Percentiles rank a stretch among this genome's conserved stretches.
These are phyloP conservation scores for Nylanderia fulva DNA, from an alignment of 1,140 invertebrate species.

Conservation along the genomic window DNA sequence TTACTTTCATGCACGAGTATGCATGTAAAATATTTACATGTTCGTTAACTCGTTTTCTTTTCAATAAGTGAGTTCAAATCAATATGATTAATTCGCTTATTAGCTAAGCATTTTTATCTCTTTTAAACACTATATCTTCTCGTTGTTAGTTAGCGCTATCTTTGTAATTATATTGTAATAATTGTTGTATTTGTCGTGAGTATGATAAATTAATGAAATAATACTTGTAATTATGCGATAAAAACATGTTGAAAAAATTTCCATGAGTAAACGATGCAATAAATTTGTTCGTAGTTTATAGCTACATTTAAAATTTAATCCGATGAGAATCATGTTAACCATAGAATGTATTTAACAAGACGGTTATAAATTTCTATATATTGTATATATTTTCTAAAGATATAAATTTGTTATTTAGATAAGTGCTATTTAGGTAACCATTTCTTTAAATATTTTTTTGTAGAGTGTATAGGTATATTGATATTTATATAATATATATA, in stretches of 20 bases:
- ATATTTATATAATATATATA: not conserved
- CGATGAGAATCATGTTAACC: not conserved
- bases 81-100: not conserved
- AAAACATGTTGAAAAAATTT: not conserved
- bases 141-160: not conserved
- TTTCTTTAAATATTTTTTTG: not conserved
- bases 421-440: not conserved
- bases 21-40: constrained; percentile 23
- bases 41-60: constrained; percentile 24
- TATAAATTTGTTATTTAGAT: not conserved
- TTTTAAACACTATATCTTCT: not conserved
- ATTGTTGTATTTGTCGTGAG: not conserved
- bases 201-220: not conserved
- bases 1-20: constrained; percentile 36
- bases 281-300: not conserved
- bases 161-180: not conserved
- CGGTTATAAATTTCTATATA: not conserved
- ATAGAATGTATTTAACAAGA: constrained; percentile 4
- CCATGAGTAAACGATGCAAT: not conserved
- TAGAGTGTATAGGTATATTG: not conserved
- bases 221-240: not conserved
- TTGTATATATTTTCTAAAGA: not conserved
- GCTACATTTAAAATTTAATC: not conserved
- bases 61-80: not conserved
- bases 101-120: not conserved